Base-by-base conservation (phyloP, 1,140 invertebrate genomes). In the Aleiodes sp. region DNA sequence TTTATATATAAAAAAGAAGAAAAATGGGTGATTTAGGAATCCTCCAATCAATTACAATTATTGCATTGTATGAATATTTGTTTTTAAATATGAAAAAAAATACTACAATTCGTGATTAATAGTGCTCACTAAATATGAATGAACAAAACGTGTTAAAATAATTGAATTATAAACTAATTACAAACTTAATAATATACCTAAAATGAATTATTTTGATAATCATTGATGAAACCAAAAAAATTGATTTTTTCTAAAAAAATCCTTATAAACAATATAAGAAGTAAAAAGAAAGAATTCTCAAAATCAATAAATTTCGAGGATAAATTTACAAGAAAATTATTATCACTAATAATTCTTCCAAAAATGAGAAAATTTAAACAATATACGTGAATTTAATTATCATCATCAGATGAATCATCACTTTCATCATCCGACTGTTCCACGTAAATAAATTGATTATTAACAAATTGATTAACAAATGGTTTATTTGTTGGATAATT, bases 111-210 rank as follows among this genome's bases (percentile, higher is more conserved):
- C 64, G 37, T 39, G 37, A 39, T n/a, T 39, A 39, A 39, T 39
- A 69, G 69, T 52, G 7, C 39, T 63, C 66, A 65, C 59, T 72
- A 71, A 70, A 73, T 68, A 78, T 70, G 75, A 72, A 72, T 69
- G 71, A 70, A 79, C 73, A 75, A 76, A 73, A n/a, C n/a, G 52
- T 65, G 33, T 65, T 75, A 68, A 70, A 73, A 78, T 77, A 76
- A 81, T 74, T 70, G 82, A 84, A 82, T 81, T 84, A 84, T 78
- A 82, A 86, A 82, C 77, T 84, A 84, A 86, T 85, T 84, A 84
- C 82, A 85, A 85, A 85, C 83, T 84, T 83, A 84, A 80, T 81
- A 80, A 78, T 79, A 82, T 73, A 66, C 46, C 70, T 70, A 28
- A 59, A 67, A 65, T 61, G 31, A 62, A 37, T 59, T 26, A 43